These are phyloP conservation scores for Aphis craccivora DNA, from an alignment of 1,140 invertebrate genomes.

Conservation along the genomic window DNA sequence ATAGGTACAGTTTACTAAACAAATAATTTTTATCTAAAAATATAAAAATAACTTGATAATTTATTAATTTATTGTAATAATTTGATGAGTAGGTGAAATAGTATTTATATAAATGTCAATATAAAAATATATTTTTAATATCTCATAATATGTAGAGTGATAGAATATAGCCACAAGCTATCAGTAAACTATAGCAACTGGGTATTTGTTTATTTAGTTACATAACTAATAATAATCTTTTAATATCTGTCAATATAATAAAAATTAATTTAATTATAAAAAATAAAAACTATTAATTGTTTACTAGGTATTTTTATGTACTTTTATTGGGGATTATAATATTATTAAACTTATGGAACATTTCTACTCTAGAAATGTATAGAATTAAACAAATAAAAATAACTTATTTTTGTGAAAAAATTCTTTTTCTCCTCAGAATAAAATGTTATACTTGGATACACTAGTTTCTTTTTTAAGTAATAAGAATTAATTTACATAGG, in stretches of 20 bases:
- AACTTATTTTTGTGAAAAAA: not conserved
- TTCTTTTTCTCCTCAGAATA: not conserved
- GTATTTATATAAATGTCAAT: not conserved
- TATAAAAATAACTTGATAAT: not conserved
- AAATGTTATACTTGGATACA: not conserved
- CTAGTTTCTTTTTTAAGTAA: too few species aligned
- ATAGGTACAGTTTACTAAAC: not conserved
- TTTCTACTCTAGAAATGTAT: not conserved
- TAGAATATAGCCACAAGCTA: not conserved
- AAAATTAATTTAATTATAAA: not conserved
- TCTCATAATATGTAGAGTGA: not conserved
- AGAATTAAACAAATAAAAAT: not conserved
- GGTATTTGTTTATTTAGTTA: not conserved
- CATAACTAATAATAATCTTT: not conserved
- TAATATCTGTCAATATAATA: not conserved
- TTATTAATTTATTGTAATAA: not conserved
- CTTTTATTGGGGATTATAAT: not conserved
- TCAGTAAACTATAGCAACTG: not conserved
- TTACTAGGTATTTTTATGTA: too few species aligned
- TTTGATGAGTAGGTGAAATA: not conserved
- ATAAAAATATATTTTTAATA: not conserved
- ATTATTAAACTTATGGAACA: not conserved
- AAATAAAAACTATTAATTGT: not conserved
- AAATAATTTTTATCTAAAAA: not conserved
- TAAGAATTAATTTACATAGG: too few species aligned